Conservation (phyloP, 2,113 vertebrate species). For the Opisthocomus hoazin region DNA sequence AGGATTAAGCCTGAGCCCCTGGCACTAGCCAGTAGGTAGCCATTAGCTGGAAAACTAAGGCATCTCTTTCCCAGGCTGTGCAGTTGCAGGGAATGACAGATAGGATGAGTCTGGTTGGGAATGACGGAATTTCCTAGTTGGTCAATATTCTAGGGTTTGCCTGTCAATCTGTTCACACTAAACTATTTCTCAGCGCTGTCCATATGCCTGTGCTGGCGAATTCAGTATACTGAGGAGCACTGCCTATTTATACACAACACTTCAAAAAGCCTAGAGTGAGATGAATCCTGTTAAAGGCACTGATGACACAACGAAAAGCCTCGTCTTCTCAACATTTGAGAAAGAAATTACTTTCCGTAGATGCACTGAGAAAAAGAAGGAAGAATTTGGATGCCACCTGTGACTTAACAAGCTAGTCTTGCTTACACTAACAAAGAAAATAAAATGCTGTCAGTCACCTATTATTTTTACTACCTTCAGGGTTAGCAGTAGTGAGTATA, state of each 20-base stretch:
- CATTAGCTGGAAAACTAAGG: neutral
- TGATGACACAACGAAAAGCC: neutral
- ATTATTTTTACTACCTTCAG: neutral
- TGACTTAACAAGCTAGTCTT: neutral
- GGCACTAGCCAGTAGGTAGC: neutral
- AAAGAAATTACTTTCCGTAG: neutral
- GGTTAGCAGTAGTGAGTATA: neutral
- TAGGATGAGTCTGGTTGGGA: neutral
- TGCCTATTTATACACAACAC: neutral
- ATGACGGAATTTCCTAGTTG: neutral
- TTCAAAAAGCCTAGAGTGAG: neutral
- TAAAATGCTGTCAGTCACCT: neutral
- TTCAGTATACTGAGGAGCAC: neutral
- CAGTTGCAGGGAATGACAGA: neutral
- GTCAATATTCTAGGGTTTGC: neutral
- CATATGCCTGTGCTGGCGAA: neutral
- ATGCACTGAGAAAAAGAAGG: neutral
- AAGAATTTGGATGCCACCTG: neutral
- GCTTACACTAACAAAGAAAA: neutral
- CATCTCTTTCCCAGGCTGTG: rapidly evolving
- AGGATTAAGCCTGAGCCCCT: neutral
- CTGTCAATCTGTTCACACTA: neutral
- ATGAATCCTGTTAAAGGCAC: neutral
- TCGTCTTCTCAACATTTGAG: neutral
- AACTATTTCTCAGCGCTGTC: neutral